Conservation (phyloP, 2,797 vertebrate genomes). For the Notolepis coatsorum region DNA sequence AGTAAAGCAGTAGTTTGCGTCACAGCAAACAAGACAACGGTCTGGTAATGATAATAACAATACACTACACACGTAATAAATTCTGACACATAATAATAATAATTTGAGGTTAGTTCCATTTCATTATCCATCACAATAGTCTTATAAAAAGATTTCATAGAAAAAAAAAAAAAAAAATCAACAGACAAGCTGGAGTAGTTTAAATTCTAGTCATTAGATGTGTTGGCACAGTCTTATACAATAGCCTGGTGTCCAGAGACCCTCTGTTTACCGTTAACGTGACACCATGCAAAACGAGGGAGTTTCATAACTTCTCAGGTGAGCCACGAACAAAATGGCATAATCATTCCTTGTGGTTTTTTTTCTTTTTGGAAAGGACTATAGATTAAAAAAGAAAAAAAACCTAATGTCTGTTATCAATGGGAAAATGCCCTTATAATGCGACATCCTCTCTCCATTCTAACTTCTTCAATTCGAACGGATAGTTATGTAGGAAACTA, state of each 20-base stretch:
- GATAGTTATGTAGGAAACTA: conserved; percentile 16
- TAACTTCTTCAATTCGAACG: conserved; percentile 10
- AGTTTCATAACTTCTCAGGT: conserved; percentile 3
- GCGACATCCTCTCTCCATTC: conserved; percentile 20
- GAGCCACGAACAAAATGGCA: conserved; percentile 15
- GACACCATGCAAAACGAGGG: conserved; percentile 44
- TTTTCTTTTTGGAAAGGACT: conserved; percentile 12
- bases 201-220: conserved; percentile 32
- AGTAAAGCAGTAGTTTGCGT: conserved; percentile 30
- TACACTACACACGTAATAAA: conserved; percentile 23
- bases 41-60: conserved; percentile 1
- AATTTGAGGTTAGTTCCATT: conserved; percentile 21
- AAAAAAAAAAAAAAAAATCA: conserved; percentile 28
- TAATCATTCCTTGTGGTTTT: conserved; percentile 17
- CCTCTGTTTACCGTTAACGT: conserved; percentile 24
- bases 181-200: conserved; percentile 18
- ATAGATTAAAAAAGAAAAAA: not conserved
- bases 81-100: conserved; percentile 25
- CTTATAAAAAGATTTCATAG: conserved; percentile 8
- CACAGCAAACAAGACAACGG: conserved; percentile 31
- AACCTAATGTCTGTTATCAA: not conserved
- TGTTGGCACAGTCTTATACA: conserved; percentile 65
- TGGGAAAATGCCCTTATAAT: conserved; percentile 10
- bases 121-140: conserved; percentile 29
- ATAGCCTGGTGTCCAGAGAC: conserved; percentile 19